These are phyloP conservation scores for Chelon auratus DNA, from an alignment of 2,797 vertebrate species.

Conservation along the genomic window DNA sequence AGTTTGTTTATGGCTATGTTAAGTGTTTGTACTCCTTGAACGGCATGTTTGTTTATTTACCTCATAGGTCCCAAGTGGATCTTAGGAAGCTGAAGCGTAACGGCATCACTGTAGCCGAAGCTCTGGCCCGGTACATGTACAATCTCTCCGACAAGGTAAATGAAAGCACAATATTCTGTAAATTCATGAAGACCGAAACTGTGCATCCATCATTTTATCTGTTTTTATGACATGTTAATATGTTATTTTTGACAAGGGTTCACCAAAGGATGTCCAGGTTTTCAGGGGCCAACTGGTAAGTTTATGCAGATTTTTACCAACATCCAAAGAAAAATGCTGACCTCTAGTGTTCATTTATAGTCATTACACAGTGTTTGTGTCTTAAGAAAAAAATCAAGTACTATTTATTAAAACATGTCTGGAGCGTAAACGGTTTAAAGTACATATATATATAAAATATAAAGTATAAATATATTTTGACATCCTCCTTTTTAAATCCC, in stretches of 20 bases:
- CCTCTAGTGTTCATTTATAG: slow-evolving; percentile 57
- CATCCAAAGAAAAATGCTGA: slow-evolving; percentile 37
- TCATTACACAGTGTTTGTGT: slow-evolving; percentile 32
- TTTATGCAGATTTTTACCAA: neutral
- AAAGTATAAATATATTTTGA: no score
- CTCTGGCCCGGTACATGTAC: slow-evolving; percentile 84
- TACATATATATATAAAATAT: no score
- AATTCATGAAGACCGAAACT: neutral
- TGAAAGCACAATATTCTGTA: neutral
- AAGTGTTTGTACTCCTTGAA: neutral
- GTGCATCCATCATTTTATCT: neutral
- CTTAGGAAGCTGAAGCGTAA: slow-evolving; percentile 85
- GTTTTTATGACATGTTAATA: neutral
- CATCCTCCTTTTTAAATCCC: no score
- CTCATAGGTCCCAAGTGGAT: slow-evolving; percentile 82
- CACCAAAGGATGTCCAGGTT: slow-evolving; percentile 82
- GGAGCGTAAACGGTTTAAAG: neutral
- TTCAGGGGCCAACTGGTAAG: slow-evolving; percentile 86
- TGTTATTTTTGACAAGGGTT: slow-evolving; percentile 74
- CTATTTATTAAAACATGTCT: neutral
- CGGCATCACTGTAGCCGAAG: slow-evolving; percentile 82
- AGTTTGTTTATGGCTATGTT: neutral
- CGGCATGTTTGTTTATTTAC: neutral
- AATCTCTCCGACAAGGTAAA: slow-evolving; percentile 86
- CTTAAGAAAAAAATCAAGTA: neutral